These are phyloP conservation scores for Pelmatolapia mariae DNA, from an alignment of 2,113 vertebrate genomes.

Conservation along the genomic window DNA sequence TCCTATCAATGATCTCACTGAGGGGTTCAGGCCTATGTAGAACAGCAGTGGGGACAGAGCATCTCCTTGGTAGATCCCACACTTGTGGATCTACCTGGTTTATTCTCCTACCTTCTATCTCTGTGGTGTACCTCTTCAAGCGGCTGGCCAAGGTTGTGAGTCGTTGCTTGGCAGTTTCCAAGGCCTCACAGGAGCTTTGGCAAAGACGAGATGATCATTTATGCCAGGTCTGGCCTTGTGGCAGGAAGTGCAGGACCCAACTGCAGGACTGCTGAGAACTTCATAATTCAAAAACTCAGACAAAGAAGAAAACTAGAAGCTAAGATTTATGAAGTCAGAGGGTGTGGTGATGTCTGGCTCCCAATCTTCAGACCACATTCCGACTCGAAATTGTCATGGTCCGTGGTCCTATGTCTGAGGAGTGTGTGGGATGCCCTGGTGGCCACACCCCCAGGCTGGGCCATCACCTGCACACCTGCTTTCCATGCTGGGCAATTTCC, in stretches of 20 bases:
- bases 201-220: background rate
- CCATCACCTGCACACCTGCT: background rate
- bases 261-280: background rate
- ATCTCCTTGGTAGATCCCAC: background rate
- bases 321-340: background rate
- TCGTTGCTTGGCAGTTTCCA: background rate
- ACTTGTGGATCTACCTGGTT: background rate
- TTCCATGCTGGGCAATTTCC: too few relatives aligned
- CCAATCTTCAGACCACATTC: background rate
- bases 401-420: background rate
- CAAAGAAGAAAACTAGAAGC: background rate
- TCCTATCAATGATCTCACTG: background rate
- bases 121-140: background rate
- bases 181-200: background rate
- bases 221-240: background rate
- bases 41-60: background rate
- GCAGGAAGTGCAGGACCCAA: background rate
- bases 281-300: background rate
- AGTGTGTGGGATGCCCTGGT: background rate
- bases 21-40: background rate
- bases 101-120: background rate
- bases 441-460: background rate
- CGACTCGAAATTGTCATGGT: background rate
- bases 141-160: background rate
- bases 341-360: background rate